These are phyloP conservation scores for Leguminivora glycinivorella DNA, from an alignment of 1,140 invertebrate genomes.

Conservation along the genomic window DNA sequence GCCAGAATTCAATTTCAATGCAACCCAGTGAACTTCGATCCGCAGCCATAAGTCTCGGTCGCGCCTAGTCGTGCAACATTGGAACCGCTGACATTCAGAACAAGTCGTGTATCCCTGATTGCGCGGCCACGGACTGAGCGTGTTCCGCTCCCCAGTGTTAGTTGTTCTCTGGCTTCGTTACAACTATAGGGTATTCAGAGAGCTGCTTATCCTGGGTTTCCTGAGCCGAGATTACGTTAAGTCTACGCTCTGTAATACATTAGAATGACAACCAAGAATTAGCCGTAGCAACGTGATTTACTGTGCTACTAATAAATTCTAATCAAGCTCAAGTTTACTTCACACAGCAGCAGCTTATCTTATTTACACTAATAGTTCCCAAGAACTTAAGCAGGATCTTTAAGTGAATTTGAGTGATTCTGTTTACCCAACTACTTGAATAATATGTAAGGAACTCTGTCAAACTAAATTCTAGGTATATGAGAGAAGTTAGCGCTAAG, in stretches of 20 bases:
- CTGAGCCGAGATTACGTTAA: background rate
- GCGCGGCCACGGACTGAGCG: background rate
- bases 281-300: slow-evolving; percentile 3
- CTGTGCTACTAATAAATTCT: slow-evolving; percentile 11
- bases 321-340: slow-evolving; percentile 27
- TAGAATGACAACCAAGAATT: slow-evolving; percentile 9
- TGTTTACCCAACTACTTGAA: slow-evolving; percentile 4
- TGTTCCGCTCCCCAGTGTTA: background rate
- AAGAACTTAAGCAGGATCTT: slow-evolving; percentile 1
- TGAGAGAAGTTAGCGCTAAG: slow-evolving; percentile 20
- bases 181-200: background rate
- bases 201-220: background rate
- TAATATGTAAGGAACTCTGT: slow-evolving; percentile 15
- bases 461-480: slow-evolving; percentile 27
- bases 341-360: background rate
- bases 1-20: slow-evolving; percentile 13
- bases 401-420: slow-evolving; percentile 11
- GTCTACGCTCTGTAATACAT: background rate
- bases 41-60: slow-evolving; percentile 22
- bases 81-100: slow-evolving; percentile 19
- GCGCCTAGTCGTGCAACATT: slow-evolving; percentile 17
- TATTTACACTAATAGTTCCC: slow-evolving; percentile 9
- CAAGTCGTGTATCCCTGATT: background rate
- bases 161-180: background rate
- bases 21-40: slow-evolving; percentile 27